Evolutionary conservation across 1,140 invertebrate species (phyloP).

Genomic region (Nylanderia fulva): DNA sequence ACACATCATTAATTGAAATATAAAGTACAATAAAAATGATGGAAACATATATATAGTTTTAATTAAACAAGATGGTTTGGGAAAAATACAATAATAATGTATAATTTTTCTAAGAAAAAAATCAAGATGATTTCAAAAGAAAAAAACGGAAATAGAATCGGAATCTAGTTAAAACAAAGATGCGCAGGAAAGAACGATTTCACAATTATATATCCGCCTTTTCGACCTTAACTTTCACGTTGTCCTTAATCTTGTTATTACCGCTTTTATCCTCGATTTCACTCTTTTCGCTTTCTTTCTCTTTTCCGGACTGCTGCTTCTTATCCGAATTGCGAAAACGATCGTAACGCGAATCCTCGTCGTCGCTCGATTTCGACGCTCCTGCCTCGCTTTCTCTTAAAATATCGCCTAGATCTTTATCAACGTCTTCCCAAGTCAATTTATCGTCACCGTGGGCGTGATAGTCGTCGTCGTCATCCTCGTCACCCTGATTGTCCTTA

Average conservation of each 20-base stretch:
- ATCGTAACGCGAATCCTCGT: conserved; percentile 89
- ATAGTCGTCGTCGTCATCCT: conserved; percentile 87
- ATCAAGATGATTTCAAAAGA: neutral
- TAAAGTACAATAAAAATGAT: neutral
- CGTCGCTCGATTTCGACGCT: conserved; percentile 89
- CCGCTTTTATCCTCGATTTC: conserved; percentile 70
- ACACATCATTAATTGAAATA: neutral
- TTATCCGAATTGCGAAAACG: conserved; percentile 86
- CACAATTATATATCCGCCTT: conserved; percentile 71
- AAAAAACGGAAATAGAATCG: neutral
- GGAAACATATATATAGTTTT: neutral
- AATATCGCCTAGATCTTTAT: conserved; percentile 91
- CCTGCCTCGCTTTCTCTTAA: conserved; percentile 88
- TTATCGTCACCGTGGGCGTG: conserved; percentile 87
- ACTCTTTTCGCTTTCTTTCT: conserved; percentile 78
- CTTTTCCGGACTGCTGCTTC: conserved; percentile 77
- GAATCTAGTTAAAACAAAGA: neutral
- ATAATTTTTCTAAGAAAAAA: neutral
- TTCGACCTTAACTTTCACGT: conserved; percentile 79
- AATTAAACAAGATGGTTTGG: neutral
- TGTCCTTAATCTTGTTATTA: conserved; percentile 72
- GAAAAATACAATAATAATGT: neutral
- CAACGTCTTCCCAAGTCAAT: conserved; percentile 90
- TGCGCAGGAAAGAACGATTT: neutral
- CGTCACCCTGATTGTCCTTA: conserved; percentile 75